Conservation (phyloP, 2,888 invertebrate genomes). For the Gnatocerus cornutus region DNA sequence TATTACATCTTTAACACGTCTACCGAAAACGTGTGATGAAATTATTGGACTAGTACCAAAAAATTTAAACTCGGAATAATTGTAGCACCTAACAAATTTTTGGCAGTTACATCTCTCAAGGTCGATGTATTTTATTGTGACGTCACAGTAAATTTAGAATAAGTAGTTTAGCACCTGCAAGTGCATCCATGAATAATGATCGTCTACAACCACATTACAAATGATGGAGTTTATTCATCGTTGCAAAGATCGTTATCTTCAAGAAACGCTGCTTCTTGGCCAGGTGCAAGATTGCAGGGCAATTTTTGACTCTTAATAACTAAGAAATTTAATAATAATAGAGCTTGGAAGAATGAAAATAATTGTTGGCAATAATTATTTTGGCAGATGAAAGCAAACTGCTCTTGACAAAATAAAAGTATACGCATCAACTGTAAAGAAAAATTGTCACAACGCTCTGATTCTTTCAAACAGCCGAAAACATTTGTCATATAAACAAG, state of each 20-base stretch:
- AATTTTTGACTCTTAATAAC: no score
- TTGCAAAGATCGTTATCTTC: constrained; percentile 12
- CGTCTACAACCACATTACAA: background rate
- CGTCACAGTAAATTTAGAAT: constrained; percentile 21
- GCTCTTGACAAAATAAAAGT: background rate
- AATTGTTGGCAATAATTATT: constrained; percentile 3
- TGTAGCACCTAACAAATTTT: constrained; percentile 3
- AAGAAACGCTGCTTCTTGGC: background rate
- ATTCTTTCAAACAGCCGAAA: no score
- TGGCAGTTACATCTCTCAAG: constrained; percentile 26
- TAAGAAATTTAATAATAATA: background rate
- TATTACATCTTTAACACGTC: constrained; percentile 19
- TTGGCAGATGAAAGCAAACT: background rate
- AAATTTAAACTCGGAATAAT: background rate
- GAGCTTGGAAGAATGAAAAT: background rate
- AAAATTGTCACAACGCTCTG: background rate
- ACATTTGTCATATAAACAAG: no score
- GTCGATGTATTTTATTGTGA: constrained; percentile 32
- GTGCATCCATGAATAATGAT: constrained; percentile 35
- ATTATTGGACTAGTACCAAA: constrained; percentile 29
- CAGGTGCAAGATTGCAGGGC: background rate
- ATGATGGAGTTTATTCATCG: background rate
- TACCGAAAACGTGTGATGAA: constrained; percentile 14
- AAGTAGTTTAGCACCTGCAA: constrained; percentile 16
- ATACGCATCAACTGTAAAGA: background rate